Evolutionary conservation across 2,888 invertebrate genomes (phyloP).

Genomic region (Drosophila antonietae): DNA sequence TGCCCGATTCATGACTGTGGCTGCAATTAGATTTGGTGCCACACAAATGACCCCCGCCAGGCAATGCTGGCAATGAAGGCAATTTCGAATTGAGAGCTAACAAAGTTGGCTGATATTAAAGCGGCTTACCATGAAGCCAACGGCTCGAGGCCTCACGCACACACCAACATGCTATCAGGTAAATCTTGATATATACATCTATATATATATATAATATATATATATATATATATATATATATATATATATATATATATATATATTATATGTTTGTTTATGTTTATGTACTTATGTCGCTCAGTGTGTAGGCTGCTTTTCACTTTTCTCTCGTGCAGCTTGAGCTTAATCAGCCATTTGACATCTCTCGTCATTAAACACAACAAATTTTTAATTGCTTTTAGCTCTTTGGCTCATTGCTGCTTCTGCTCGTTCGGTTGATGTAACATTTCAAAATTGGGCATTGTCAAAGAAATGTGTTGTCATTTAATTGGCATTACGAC

Average conservation of each 20-base stretch:
- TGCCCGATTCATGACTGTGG: conserved; percentile 50
- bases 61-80: conserved; percentile 52
- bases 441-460: conserved; percentile 51
- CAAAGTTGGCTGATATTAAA: conserved; percentile 53
- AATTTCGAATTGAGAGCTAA: conserved; percentile 65
- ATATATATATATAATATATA: background rate
- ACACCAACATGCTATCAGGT: background rate
- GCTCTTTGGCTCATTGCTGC: conserved; percentile 48
- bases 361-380: conserved; percentile 54
- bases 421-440: conserved; percentile 42
- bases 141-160: conserved; percentile 52
- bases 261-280: background rate
- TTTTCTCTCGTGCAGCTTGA: conserved; percentile 48
- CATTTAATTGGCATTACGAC: conserved; percentile 66
- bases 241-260: background rate
- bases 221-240: background rate
- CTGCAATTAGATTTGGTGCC: conserved; percentile 65
- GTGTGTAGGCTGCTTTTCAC: conserved; percentile 55
- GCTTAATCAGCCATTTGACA: conserved; percentile 71
- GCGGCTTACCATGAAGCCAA: conserved; percentile 71
- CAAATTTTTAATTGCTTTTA: conserved; percentile 67
- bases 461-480: conserved; percentile 56
- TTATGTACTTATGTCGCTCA: conserved; percentile 1
- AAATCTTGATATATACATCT: background rate
- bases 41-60: conserved; percentile 26